A percentile compares a stretch with the other conserved stretches of the same genome.
Conservation (phyloP, 2,797 vertebrate genomes). For the Pseudotriccus pelzelni region DNA sequence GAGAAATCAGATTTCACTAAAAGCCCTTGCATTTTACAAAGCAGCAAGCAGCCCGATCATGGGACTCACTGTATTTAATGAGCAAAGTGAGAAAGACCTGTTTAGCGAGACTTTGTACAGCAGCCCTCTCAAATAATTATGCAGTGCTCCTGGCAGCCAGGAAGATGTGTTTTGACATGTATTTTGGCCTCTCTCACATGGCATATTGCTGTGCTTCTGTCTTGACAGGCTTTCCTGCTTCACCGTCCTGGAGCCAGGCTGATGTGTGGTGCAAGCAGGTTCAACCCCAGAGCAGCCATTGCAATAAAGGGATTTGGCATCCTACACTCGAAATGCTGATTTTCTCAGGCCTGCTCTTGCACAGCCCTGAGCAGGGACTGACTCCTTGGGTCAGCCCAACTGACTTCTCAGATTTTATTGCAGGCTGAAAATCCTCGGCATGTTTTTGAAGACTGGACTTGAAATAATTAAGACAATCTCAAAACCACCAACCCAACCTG, state of each 20-base stretch:
- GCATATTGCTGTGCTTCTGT: neutral
- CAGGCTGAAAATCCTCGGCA: slow-evolving; percentile 11
- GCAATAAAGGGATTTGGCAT: neutral
- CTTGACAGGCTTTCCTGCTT: slow-evolving; percentile 25
- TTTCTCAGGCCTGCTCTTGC: slow-evolving; percentile 9
- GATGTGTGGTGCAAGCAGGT: neutral
- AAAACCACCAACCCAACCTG: neutral
- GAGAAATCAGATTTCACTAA: neutral
- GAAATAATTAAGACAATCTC: neutral
- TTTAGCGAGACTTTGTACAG: neutral
- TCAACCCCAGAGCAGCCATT: slow-evolving; percentile 12
- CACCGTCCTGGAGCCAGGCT: neutral
- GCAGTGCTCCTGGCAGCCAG: neutral
- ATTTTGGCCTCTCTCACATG: neutral
- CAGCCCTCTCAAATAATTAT: neutral
- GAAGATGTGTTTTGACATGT: slow-evolving; percentile 46
- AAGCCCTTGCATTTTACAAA: neutral
- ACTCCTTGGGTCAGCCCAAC: neutral
- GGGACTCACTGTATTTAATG: neutral
- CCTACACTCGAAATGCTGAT: neutral
- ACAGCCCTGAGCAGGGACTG: neutral
- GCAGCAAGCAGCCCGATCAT: neutral
- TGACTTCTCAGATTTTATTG: neutral
- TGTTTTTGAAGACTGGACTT: neutral
- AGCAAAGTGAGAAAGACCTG: slow-evolving; percentile 6